Evolutionary conservation across 2,113 vertebrate species (phyloP), one percentile per base, ranked within the genome.

Genomic region (Lagopus leucura): DNA sequence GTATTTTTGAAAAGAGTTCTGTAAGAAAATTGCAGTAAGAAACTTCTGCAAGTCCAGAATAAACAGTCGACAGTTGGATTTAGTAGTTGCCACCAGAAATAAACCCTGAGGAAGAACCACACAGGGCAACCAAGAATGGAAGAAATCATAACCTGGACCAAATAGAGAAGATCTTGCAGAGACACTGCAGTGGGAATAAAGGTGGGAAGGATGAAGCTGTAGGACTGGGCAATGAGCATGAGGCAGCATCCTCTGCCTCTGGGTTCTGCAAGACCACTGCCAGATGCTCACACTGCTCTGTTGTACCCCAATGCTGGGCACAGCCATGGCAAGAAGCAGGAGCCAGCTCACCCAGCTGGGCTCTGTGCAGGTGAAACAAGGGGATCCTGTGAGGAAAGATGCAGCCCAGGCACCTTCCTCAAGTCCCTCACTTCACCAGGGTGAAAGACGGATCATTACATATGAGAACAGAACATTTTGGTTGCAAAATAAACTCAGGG

Each of bases 401-500:
- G 47, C 55, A 13, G 83, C 5, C 15, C 8, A 28, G 67, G 61
- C 76, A 43, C 18, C 27, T 45, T 91, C 38, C 50, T 77, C 32
- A 48, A 57, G 48, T 9, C 36, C 9, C 43, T 87, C 43, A n/a
- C 5, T 10, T 55, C n/a, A 70, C 19, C 34, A 45, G 57, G 7
- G 64, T 79, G n/a, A 48, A 90, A 75, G 85, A 90, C 4, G 17
- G 34, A 88, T 83, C 73, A 63, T 81, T 78, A 86, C 45, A 67
- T 91, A 86, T 38, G 74, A 90, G 94, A 91, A 0, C 70, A 93
- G 86, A 86, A 88, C 64, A 48, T 63, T 94, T 93, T 45, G 48
- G 66, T 83, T 95, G 86, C 70, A 86, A 67, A 93, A 79, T 79
- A 0, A 92, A 93, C 74, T 88, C 61, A 75, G 80, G 30, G 57